phyloP scores from a whole-genome alignment of 2,888 invertebrate species.

The Lacanobia wlatinum region DNA sequence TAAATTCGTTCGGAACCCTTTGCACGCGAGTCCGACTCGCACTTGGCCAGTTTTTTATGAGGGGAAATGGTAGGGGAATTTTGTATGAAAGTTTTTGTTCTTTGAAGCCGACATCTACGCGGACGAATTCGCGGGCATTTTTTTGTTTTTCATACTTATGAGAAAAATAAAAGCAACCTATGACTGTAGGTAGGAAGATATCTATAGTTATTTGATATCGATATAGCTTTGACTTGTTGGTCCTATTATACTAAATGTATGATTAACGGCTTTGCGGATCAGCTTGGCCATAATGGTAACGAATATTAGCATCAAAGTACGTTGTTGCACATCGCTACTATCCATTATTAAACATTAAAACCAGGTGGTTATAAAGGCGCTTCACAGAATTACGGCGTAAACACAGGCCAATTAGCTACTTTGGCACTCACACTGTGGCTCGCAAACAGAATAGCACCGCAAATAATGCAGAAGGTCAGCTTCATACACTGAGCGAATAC shows the following conservation, averaged over 20 bases:
- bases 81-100: no score
- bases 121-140: no score
- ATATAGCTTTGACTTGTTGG: no score
- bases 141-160: no score
- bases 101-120: no score
- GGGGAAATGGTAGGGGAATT: no score
- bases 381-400: conserved; percentile 21
- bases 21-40: no score
- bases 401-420: conserved; percentile 24
- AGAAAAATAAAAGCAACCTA: no score
- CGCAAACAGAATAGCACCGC: neutral
- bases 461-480: neutral
- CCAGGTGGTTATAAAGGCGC: neutral
- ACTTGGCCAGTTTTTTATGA: no score
- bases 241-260: neutral
- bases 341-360: conserved; percentile 6
- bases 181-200: no score
- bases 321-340: neutral
- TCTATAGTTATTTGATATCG: no score
- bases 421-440: neutral
- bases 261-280: neutral
- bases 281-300: neutral
- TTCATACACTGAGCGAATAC: neutral
- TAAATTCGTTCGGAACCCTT: no score
- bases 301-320: neutral